Evolutionary conservation across 2,113 vertebrate species (phyloP).

Genomic region (Cyphomyrus discorhynchus): DNA sequence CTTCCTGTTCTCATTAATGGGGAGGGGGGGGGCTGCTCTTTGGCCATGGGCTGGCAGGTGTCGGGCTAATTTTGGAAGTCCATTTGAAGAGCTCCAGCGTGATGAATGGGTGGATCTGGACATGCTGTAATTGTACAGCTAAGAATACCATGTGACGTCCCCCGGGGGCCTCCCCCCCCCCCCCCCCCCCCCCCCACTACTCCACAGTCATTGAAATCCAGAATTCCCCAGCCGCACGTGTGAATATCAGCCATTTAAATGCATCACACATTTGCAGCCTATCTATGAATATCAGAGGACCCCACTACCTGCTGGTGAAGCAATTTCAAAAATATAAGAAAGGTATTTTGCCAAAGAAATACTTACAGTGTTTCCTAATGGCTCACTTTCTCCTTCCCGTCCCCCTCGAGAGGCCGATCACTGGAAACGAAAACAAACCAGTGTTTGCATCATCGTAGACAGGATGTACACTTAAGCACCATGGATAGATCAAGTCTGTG

Average conservation of each 20-base stretch:
- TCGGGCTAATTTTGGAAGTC: slow-evolving; percentile 13
- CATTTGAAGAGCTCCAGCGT: neutral
- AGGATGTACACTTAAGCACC: neutral
- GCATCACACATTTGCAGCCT: neutral
- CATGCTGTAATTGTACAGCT: neutral
- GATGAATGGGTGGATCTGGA: slow-evolving; percentile 8
- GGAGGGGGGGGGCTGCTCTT: neutral
- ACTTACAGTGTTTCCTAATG: slow-evolving; percentile 7
- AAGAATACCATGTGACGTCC: slow-evolving; percentile 2
- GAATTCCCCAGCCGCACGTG: neutral
- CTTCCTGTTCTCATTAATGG: slow-evolving; percentile 2
- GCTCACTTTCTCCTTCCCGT: neutral
- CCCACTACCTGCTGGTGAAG: neutral
- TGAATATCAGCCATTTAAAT: neutral
- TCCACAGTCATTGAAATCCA: neutral
- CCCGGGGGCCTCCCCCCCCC: neutral
- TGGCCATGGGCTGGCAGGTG: slow-evolving; percentile 8
- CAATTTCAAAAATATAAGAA: neutral
- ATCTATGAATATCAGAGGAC: neutral
- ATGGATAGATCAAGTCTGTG: neutral
- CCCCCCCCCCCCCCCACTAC: neutral
- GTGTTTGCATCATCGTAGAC: neutral
- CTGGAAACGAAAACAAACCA: slow-evolving; percentile 1
- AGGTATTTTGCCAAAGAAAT: neutral
- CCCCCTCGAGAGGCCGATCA: neutral